Evolutionary conservation across 2,113 vertebrate species (phyloP).

Genomic region (Tringa solitaria): DNA sequence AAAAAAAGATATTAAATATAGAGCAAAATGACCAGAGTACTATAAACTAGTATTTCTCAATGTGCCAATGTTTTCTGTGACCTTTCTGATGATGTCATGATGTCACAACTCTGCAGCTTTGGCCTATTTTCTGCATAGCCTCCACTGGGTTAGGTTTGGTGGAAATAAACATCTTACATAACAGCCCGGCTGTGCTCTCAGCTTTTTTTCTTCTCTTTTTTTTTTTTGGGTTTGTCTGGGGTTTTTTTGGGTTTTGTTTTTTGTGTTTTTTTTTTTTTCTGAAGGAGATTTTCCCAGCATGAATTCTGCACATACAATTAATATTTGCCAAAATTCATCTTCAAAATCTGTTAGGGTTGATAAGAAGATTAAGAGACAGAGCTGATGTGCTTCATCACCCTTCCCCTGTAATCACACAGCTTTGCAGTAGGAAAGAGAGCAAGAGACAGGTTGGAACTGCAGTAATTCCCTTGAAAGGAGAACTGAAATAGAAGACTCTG

Average conservation of each 20-base stretch:
- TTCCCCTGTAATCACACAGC: slow-evolving; percentile 45
- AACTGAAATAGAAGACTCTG: slow-evolving; percentile 37
- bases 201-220: background rate
- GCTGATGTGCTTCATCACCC: slow-evolving; percentile 6
- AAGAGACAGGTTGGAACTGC: slow-evolving; percentile 49
- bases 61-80: slow-evolving; percentile 9
- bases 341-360: slow-evolving; percentile 66
- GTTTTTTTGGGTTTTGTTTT: background rate
- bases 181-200: slow-evolving; percentile 69
- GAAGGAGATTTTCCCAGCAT: slow-evolving; percentile 71
- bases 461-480: slow-evolving; percentile 26
- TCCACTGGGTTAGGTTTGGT: slow-evolving; percentile 56
- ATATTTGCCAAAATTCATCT: slow-evolving; percentile 66
- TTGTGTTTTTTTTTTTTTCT: background rate
- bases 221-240: background rate
- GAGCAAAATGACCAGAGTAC: background rate
- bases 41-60: background rate
- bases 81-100: slow-evolving; percentile 43
- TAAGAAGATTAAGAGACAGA: slow-evolving; percentile 66
- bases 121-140: slow-evolving; percentile 72
- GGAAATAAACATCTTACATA: slow-evolving; percentile 81
- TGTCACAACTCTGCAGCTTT: slow-evolving; percentile 61
- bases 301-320: slow-evolving; percentile 71
- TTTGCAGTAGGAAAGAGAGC: slow-evolving; percentile 29
- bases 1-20: background rate